Percentiles rank a stretch among this genome's conserved stretches.
Conservation (phyloP, 2,888 invertebrate genomes). For the Drosophila aldrichi region DNA sequence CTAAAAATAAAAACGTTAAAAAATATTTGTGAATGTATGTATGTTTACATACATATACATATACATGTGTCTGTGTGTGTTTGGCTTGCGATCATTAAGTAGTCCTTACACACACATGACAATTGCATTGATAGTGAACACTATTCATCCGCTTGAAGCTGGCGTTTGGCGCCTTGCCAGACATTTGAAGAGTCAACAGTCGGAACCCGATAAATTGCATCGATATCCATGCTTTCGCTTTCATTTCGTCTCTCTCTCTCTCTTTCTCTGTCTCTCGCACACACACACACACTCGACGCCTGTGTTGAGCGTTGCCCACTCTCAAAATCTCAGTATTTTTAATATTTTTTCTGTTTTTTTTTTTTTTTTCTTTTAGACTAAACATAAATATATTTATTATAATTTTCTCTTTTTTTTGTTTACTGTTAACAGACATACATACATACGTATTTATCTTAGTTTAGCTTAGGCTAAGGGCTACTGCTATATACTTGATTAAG, state of each 20-base stretch:
- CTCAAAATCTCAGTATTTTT: slow-evolving; percentile 6
- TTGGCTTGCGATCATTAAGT: not conserved
- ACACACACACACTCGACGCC: slow-evolving; percentile 14
- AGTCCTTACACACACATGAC: not conserved
- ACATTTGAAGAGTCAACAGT: slow-evolving; percentile 9
- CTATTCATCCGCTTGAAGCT: slow-evolving; percentile 2
- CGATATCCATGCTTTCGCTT: slow-evolving; percentile 16
- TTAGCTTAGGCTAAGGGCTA: slow-evolving; percentile 51
- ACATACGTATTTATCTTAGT: slow-evolving; percentile 14
- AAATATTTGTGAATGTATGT: not conserved
- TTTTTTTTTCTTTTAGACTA: not conserved
- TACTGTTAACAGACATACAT: slow-evolving; percentile 15
- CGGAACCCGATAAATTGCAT: slow-evolving; percentile 4
- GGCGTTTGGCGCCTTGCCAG: slow-evolving; percentile 5
- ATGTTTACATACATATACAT: not conserved
- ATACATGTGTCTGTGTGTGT: slow-evolving; percentile 1
- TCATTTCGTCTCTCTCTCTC: slow-evolving; percentile 12
- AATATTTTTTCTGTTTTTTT: slow-evolving; percentile 2
- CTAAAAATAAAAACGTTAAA: not conserved
- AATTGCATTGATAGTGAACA: not conserved
- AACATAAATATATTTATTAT: not conserved
- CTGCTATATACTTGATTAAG: slow-evolving; percentile 13
- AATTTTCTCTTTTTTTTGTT: not conserved
- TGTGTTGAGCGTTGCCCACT: slow-evolving; percentile 27
- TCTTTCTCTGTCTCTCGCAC: slow-evolving; percentile 1